Evolutionary conservation across 2,797 vertebrate species (phyloP).

Genomic region (Amphiprion clarkii): DNA sequence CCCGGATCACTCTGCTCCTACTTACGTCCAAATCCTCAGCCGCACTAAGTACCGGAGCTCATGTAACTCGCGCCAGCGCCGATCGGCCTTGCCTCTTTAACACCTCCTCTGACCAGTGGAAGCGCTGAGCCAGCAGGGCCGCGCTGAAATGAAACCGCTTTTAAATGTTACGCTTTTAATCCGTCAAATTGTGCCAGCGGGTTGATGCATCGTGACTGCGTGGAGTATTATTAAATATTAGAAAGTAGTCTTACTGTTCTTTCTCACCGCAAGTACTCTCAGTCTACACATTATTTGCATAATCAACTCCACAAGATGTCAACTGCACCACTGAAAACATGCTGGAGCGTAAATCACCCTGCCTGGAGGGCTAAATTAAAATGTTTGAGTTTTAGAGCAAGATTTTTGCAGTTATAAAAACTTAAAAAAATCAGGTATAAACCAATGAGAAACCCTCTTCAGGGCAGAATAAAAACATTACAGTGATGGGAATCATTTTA

Average conservation of each 20-base stretch:
- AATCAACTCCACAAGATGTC: no score
- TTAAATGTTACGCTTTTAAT: conserved; percentile 60
- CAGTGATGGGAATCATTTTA: no score
- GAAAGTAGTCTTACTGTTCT: background rate
- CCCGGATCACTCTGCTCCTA: conserved; percentile 69
- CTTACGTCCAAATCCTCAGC: conserved; percentile 72
- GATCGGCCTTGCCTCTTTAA: conserved; percentile 77
- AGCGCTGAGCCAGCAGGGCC: conserved; percentile 64
- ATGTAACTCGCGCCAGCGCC: conserved; percentile 69
- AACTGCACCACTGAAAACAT: no score
- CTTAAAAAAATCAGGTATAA: no score
- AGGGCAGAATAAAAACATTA: no score
- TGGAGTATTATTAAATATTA: conserved; percentile 22
- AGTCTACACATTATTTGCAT: no score
- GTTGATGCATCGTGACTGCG: conserved; percentile 23
- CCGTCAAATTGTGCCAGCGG: conserved; percentile 26
- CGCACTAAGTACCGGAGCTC: conserved; percentile 72
- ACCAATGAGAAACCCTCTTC: no score
- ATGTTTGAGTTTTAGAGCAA: no score
- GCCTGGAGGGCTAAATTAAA: no score
- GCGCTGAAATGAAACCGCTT: conserved; percentile 58
- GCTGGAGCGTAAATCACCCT: no score
- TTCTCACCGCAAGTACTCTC: background rate
- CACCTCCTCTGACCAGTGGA: conserved; percentile 57
- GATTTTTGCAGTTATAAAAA: no score